These are phyloP conservation scores for Drosophila ustulata DNA, from an alignment of 2,888 invertebrate species.

Conservation along the genomic window DNA sequence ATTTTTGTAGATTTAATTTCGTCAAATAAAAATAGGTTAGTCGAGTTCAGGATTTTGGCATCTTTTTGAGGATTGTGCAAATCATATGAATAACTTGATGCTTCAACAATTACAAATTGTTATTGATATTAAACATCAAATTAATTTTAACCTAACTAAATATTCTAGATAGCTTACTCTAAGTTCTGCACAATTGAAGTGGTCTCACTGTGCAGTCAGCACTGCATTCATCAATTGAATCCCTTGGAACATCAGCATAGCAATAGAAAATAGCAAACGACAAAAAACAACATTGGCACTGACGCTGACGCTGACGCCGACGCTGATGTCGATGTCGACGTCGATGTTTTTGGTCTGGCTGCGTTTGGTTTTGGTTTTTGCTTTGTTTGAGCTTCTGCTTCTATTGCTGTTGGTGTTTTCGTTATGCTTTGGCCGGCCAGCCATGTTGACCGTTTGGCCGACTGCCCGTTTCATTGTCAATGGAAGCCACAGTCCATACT, in stretches of 20 bases:
- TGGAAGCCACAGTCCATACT: constrained; percentile 33
- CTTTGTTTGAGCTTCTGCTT: background rate
- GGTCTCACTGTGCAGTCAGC: constrained; percentile 31
- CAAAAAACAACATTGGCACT: constrained; percentile 18
- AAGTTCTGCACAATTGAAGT: background rate
- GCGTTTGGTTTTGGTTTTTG: constrained; percentile 6
- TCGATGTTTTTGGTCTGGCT: constrained; percentile 1
- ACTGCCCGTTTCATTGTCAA: constrained; percentile 50
- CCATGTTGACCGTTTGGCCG: constrained; percentile 40
- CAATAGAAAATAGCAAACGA: constrained; percentile 2
- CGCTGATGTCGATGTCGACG: constrained; percentile 8
- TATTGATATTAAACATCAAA: too few relatives aligned
- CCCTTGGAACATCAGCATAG: constrained; percentile 20
- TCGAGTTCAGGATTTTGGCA: too few relatives aligned
- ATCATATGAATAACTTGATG: too few relatives aligned
- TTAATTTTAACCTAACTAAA: too few relatives aligned
- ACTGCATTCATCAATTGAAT: constrained; percentile 42
- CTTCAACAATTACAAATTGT: too few relatives aligned
- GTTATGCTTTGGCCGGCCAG: constrained; percentile 16
- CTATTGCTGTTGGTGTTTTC: background rate
- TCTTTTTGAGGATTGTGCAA: too few relatives aligned
- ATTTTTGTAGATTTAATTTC: too few relatives aligned
- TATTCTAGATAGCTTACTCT: too few relatives aligned
- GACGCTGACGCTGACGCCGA: background rate
- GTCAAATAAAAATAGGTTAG: too few relatives aligned